Evolutionary conservation across 2,888 invertebrate genomes (phyloP).

Genomic region (Perithous albicinctus): DNA sequence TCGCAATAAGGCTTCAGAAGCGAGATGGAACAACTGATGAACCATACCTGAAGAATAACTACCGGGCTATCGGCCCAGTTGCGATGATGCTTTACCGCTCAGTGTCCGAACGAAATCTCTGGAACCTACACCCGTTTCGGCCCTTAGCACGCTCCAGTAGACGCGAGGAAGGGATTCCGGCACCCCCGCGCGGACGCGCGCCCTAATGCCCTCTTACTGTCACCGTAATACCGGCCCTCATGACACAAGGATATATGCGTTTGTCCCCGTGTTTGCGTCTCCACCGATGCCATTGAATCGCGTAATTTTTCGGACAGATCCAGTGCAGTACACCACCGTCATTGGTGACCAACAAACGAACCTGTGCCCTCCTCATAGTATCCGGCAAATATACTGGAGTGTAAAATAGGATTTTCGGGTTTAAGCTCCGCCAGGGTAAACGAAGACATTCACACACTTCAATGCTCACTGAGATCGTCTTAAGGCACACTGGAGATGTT

Average conservation of each 20-base stretch:
- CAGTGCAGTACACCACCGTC: neutral
- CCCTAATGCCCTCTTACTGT: slow-evolving; percentile 80
- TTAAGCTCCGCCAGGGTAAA: slow-evolving; percentile 1
- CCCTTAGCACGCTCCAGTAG: slow-evolving; percentile 75
- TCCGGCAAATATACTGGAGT: slow-evolving; percentile 74
- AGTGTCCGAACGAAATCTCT: neutral
- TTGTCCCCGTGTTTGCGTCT: too few species aligned
- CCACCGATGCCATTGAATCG: slow-evolving; percentile 24
- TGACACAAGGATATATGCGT: slow-evolving; percentile 72
- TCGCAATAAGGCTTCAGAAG: slow-evolving; percentile 37
- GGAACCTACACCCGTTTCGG: slow-evolving; percentile 5
- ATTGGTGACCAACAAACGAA: slow-evolving; percentile 22
- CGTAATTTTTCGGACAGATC: slow-evolving; percentile 15
- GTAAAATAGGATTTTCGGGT: slow-evolving; percentile 77
- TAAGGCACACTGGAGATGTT: neutral
- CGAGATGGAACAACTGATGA: neutral
- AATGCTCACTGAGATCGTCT: neutral
- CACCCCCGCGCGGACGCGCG: slow-evolving; percentile 60
- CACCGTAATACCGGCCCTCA: slow-evolving; percentile 76
- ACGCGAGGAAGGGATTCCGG: slow-evolving; percentile 76
- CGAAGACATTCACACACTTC: slow-evolving; percentile 2
- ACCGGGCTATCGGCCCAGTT: neutral
- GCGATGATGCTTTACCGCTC: too few species aligned
- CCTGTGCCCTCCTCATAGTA: slow-evolving; percentile 67
- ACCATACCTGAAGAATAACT: too few species aligned